Percentiles rank a stretch among this genome's conserved stretches.
These are phyloP conservation scores for Anarhynchus alexandrinus DNA, from an alignment of 2,113 vertebrate species.

Conservation along the genomic window DNA sequence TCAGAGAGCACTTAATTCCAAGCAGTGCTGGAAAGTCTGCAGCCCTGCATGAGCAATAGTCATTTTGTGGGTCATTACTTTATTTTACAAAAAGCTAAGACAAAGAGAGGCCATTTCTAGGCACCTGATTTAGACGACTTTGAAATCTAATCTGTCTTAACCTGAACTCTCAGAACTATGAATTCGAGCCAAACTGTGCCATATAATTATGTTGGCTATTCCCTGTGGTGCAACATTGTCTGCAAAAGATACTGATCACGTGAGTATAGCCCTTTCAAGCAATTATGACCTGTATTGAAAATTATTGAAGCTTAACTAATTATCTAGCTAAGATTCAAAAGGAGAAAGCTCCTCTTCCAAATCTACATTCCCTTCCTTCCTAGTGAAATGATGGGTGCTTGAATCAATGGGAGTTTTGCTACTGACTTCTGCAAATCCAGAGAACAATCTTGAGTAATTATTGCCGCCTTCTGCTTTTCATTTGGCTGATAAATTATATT, in stretches of 20 bases:
- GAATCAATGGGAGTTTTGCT: neutral
- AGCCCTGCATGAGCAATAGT: neutral
- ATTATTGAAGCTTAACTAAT: conserved; percentile 36
- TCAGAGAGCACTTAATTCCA: neutral
- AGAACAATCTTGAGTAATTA: neutral
- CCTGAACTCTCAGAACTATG: neutral
- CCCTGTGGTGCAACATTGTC: neutral
- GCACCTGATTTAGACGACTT: neutral
- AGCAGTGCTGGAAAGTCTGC: neutral
- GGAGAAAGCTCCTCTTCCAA: neutral
- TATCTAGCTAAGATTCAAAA: neutral
- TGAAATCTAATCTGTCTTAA: neutral
- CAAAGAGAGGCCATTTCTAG: neutral
- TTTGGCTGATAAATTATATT: neutral
- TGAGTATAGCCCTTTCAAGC: neutral
- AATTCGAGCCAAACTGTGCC: neutral
- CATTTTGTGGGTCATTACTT: neutral
- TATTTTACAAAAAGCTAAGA: neutral
- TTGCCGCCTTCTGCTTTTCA: neutral
- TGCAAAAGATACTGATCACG: neutral
- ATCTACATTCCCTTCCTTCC: neutral
- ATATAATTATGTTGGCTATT: neutral
- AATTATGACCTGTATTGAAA: neutral
- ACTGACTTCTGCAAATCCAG: neutral
- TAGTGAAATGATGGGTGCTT: neutral